Evolutionary conservation across 2,797 vertebrate species (phyloP).

Genomic region (Catamblyrhynchus diadema): DNA sequence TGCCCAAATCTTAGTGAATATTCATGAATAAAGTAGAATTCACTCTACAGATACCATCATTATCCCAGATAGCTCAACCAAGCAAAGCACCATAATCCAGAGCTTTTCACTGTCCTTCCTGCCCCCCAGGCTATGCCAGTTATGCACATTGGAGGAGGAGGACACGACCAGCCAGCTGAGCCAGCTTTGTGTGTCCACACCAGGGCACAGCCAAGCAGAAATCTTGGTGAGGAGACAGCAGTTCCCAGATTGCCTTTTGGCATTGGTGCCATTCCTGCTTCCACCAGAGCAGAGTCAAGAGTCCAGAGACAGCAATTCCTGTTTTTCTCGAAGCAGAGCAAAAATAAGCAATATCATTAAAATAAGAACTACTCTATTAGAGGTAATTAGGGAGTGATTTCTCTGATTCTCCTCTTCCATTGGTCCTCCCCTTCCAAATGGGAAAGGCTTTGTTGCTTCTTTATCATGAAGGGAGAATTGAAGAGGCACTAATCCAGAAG

Average conservation of each 20-base stretch:
- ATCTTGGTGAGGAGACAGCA: neutral
- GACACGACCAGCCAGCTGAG: neutral
- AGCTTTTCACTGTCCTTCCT: neutral
- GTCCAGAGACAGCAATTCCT: neutral
- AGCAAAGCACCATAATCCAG: neutral
- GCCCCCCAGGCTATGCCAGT: neutral
- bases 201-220: neutral
- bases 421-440: neutral
- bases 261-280: neutral
- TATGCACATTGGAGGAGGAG: neutral
- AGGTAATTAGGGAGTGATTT: neutral
- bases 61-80: neutral
- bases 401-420: neutral
- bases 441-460: neutral
- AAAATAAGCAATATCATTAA: neutral
- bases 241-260: neutral
- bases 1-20: neutral
- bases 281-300: neutral
- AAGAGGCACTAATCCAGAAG: neutral
- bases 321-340: neutral
- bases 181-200: neutral
- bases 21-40: neutral
- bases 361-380: neutral
- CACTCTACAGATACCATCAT: neutral
- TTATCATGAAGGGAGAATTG: neutral